Percentiles rank a stretch among this genome's conserved stretches.
phyloP scores from a whole-genome alignment of 2,113 vertebrate genomes.

The Larimichthys polyactis region DNA sequence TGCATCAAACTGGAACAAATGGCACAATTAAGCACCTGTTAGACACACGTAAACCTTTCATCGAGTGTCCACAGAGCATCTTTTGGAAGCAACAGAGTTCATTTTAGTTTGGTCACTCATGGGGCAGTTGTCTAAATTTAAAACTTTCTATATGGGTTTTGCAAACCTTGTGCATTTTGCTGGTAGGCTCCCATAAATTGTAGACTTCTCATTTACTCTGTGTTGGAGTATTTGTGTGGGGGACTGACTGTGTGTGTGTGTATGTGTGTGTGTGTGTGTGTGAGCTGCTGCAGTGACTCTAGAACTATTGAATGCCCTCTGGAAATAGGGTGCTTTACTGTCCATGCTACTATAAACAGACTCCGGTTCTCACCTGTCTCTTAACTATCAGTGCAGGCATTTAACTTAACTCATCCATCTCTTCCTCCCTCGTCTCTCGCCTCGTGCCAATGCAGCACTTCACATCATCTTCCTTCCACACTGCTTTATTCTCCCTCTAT shows the following conservation, averaged over 20 bases:
- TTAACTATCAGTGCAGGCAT: conserved; percentile 42
- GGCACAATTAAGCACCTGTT: conserved; percentile 44
- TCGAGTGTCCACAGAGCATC: neutral
- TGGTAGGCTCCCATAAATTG: conserved; percentile 5
- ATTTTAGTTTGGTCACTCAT: conserved; percentile 17
- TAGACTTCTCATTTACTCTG: neutral
- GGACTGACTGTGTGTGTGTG: conserved; percentile 12
- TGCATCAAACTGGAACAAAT: conserved; percentile 48
- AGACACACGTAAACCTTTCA: conserved; percentile 6
- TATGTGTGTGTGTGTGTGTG: conserved; percentile 19
- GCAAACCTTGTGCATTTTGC: conserved; percentile 30
- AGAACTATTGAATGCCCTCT: conserved; percentile 21
- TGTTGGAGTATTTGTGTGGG: conserved; percentile 19
- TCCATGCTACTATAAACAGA: conserved; percentile 59
- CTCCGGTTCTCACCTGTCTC: conserved; percentile 53
- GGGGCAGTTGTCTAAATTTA: conserved; percentile 3
- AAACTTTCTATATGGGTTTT: conserved; percentile 13
- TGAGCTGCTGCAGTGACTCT: conserved; percentile 56
- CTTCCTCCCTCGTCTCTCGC: neutral
- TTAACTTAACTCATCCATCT: conserved; percentile 47
- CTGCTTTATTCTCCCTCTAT: neutral
- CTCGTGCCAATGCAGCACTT: conserved; percentile 51
- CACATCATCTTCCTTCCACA: conserved; percentile 5
- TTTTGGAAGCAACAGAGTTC: conserved; percentile 1
- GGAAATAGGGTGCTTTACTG: conserved; percentile 55